Conservation (phyloP, 2,113 vertebrate species). For the Eulacestoma nigropectus region DNA sequence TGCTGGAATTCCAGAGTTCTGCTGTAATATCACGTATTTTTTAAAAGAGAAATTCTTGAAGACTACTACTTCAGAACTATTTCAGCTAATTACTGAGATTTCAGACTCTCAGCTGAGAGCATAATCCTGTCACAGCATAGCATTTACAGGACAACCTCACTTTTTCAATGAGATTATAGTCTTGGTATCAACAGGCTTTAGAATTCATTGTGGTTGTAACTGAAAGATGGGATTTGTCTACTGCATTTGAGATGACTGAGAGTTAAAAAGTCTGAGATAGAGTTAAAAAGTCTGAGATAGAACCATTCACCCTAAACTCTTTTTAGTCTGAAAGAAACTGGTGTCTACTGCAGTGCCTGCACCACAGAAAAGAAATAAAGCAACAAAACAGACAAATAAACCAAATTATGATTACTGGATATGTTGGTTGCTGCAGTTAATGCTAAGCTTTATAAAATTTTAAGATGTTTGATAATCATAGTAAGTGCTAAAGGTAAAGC, state of each 20-base stretch:
- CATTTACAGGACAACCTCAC: not conserved
- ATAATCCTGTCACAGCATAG: not conserved
- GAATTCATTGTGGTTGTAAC: not conserved
- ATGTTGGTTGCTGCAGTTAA: not conserved
- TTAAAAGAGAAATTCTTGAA: not conserved
- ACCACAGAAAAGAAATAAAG: not conserved
- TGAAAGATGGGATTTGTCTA: not conserved
- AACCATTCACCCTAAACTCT: not conserved
- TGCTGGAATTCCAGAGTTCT: not conserved
- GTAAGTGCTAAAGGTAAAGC: not conserved
- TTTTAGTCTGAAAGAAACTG: not conserved
- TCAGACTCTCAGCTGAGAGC: not conserved
- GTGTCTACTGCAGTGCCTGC: not conserved
- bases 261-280: not conserved
- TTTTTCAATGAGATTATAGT: not conserved
- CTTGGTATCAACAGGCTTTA: not conserved
- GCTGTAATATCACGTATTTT: not conserved
- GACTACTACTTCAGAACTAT: not conserved
- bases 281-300: not conserved
- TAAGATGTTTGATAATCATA: not conserved
- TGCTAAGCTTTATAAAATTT: not conserved
- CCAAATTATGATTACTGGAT: not conserved
- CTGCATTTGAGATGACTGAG: not conserved
- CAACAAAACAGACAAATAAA: not conserved
- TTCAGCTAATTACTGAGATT: not conserved